Evolutionary conservation across 2,113 vertebrate species (phyloP).

Genomic region (Puffinus mauretanicus): DNA sequence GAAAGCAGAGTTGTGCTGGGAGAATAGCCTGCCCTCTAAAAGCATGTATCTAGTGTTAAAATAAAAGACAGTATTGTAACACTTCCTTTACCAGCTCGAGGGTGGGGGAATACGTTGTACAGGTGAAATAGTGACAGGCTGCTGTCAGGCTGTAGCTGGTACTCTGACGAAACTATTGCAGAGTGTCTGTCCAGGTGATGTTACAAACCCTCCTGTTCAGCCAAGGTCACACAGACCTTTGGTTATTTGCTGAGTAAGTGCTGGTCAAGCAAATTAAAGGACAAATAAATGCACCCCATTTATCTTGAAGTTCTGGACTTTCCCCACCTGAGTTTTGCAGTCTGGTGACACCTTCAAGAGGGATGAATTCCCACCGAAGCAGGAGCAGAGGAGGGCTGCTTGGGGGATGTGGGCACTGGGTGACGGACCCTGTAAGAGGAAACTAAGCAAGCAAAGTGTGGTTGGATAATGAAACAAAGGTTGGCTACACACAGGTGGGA

Average conservation of each 20-base stretch:
- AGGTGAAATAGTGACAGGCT: neutral
- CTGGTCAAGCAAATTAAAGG: neutral
- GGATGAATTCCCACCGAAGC: neutral
- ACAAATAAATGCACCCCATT: neutral
- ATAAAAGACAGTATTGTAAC: neutral
- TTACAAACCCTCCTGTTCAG: neutral
- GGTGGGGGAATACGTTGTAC: rapidly evolving
- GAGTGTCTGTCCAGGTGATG: neutral
- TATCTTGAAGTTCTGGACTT: neutral
- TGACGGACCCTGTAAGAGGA: neutral
- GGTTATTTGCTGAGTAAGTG: neutral
- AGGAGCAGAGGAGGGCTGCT: neutral
- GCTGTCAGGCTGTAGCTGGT: neutral
- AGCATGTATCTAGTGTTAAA: neutral
- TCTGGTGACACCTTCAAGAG: neutral
- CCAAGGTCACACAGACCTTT: neutral
- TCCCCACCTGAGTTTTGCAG: neutral
- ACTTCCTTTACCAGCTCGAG: neutral
- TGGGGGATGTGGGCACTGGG: too few relatives aligned
- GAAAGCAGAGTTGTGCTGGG: neutral
- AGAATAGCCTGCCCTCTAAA: neutral
- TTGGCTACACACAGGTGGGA: neutral
- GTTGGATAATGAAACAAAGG: neutral
- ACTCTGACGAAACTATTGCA: neutral
- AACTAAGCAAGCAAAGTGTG: neutral